A percentile compares a stretch with the other conserved stretches of the same genome.
phyloP scores from a whole-genome alignment of 2,113 vertebrate species.

The human region DNA sequence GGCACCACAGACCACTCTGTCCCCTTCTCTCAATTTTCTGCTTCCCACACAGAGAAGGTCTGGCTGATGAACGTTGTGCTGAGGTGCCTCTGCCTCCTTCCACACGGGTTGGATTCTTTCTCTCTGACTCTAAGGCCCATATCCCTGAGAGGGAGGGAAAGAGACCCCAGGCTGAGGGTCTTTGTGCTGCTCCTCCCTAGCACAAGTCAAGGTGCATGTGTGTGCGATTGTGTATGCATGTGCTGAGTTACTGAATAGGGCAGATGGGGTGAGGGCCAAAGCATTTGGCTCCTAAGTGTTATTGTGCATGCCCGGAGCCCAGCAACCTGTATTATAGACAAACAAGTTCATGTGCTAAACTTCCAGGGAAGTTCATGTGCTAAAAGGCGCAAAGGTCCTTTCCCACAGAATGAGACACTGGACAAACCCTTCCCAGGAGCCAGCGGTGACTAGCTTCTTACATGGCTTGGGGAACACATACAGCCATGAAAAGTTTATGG shows the following conservation, averaged over 20 bases:
- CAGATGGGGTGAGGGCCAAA: background rate
- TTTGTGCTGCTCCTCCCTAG: background rate
- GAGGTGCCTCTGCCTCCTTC: background rate
- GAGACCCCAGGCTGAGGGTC: background rate
- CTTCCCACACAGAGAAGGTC: background rate
- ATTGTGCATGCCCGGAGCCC: background rate
- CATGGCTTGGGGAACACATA: background rate
- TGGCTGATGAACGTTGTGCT: background rate
- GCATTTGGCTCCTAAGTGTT: background rate
- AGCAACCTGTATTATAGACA: background rate
- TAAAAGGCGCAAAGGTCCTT: background rate
- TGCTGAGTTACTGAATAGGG: background rate
- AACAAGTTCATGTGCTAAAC: background rate
- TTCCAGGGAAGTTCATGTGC: background rate
- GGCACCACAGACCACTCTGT: background rate
- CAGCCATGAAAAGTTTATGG: background rate
- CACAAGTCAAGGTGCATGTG: accelerated
- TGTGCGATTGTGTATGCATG: accelerated
- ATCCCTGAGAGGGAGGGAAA: background rate
- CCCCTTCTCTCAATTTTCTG: background rate
- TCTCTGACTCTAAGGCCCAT: background rate
- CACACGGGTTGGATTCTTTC: background rate
- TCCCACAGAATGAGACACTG: background rate
- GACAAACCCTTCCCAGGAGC: background rate
- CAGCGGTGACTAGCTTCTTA: background rate